Evolutionary conservation across 2,797 vertebrate species (phyloP), one percentile per base, ranked within the genome.

Genomic region (Zenarchopterus dispar): DNA sequence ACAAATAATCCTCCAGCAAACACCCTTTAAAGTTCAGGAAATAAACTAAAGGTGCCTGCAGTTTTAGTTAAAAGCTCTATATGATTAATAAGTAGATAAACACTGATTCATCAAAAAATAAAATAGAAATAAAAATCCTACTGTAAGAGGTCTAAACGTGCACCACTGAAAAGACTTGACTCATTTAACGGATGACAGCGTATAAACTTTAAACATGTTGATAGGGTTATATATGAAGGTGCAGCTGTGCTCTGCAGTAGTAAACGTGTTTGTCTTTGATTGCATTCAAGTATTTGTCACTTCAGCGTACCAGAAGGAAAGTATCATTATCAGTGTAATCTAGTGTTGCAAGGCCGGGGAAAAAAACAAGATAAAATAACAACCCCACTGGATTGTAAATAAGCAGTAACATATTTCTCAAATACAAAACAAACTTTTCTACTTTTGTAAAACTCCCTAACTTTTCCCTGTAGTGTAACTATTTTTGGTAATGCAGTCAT

Each of bases 261-360:
- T 74, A 43, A 47, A 58, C 51, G n/a, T 33, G n/a, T 73, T 56
- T 51, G 11, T 80, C 80, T 84, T 87, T 88, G 79, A 77, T 88
- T 70, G 64, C 52, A 15, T 84, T 84, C 74, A 82, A 81, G 79
- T 70, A 70, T 59, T 52, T 4, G 8, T 67, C 43, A 71, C 61
- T 57, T 69, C 45, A 22, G 50, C 62, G 64, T 60, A 41, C 8
- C 51, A 56, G 46, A 78, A 52, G 39, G 46, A 75, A 75, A 55
- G 41, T 51, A 49, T 50, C 21, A 11, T 56, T 56, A 80, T 56
- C 59, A n/a, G 36, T 65, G 55, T 57, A 1, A 36, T 51, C 67
- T 24, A 48, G 66, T 52, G 70, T 68, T 42, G 46, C 45, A 59
- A 56, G 21, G 42, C 17, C 0, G 0, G 21, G 59, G 43, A 17